Evolutionary conservation across 2,113 vertebrate genomes (phyloP).

Genomic region (Labeo rohita): DNA sequence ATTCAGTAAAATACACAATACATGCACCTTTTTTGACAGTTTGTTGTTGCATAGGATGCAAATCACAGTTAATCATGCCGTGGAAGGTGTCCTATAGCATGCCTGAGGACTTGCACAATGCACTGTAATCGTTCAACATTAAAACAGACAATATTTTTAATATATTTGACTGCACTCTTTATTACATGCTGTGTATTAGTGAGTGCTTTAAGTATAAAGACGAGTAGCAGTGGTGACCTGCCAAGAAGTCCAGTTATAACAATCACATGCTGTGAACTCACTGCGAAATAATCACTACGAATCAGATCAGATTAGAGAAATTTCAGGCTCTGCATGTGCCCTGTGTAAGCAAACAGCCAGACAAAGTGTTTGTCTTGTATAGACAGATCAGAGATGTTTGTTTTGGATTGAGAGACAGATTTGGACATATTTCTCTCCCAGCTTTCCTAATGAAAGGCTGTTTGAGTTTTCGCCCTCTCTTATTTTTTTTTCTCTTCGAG

Average conservation of each 20-base stretch:
- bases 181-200: not conserved
- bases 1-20: not conserved
- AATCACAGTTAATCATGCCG: slow-evolving; percentile 1
- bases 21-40: slow-evolving; percentile 10
- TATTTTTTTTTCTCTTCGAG: no score
- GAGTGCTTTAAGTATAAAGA: not conserved
- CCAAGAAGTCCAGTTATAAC: not conserved
- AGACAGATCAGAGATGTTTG: slow-evolving; percentile 38
- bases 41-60: slow-evolving; percentile 20
- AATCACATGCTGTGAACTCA: slow-evolving; percentile 5
- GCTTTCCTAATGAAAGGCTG: slow-evolving; percentile 19
- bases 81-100: slow-evolving; percentile 10
- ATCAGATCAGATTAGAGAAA: not conserved
- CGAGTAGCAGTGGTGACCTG: not conserved
- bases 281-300: not conserved
- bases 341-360: slow-evolving; percentile 13
- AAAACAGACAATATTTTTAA: slow-evolving; percentile 33
- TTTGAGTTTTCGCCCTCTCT: not conserved
- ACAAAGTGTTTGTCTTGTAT: slow-evolving; percentile 21
- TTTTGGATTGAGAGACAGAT: slow-evolving; percentile 37
- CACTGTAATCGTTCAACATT: slow-evolving; percentile 27
- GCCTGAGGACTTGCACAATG: not conserved
- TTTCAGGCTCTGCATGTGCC: not conserved
- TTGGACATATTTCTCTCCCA: not conserved
- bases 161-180: slow-evolving; percentile 20